Conservation (phyloP, 2,113 vertebrate genomes). For the Peromyscus polionotus region DNA sequence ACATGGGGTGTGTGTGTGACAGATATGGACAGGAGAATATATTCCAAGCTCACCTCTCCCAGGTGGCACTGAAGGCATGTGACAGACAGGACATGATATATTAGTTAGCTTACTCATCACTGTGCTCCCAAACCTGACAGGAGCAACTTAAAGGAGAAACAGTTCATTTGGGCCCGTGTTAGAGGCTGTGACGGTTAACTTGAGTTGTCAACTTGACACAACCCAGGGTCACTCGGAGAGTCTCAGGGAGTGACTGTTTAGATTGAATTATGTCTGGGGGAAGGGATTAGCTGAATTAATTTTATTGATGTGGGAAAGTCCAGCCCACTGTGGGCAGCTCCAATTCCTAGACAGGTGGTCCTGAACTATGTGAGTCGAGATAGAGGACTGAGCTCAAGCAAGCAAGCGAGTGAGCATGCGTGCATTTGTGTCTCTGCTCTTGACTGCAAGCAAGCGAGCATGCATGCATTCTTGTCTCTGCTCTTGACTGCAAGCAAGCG, state of each 20-base stretch:
- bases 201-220: background rate
- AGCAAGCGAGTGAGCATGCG: background rate
- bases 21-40: too few relatives aligned
- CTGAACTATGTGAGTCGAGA: background rate
- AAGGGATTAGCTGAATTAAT: background rate
- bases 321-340: background rate
- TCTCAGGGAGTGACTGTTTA: background rate
- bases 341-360: background rate
- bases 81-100: background rate
- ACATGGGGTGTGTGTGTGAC: background rate
- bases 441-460: too few relatives aligned
- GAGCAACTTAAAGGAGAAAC: background rate
- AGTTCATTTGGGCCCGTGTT: background rate
- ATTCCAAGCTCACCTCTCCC: background rate
- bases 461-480: background rate
- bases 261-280: background rate
- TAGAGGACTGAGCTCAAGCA: background rate
- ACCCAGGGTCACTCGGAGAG: background rate
- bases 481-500: background rate
- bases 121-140: background rate
- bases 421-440: background rate
- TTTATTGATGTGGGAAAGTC: background rate
- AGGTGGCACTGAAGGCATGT: background rate
- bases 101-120: background rate
- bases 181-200: background rate